Percentiles rank a stretch among this genome's conserved stretches.
Conservation (phyloP, 2,888 invertebrate species). For the Pachymerium ferrugineum region DNA sequence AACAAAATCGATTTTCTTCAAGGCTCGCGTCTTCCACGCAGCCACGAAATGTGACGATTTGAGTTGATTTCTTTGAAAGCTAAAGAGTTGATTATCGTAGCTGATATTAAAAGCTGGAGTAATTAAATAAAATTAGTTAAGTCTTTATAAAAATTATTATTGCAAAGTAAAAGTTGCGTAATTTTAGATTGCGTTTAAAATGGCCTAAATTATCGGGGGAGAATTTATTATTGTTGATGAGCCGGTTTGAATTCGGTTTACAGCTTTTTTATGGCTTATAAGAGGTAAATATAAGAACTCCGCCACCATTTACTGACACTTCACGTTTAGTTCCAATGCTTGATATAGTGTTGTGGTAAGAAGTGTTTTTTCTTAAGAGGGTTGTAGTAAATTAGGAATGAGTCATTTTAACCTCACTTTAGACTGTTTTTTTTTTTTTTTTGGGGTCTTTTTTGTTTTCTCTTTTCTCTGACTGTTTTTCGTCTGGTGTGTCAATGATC, state of each 20-base stretch:
- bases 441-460: too few species aligned
- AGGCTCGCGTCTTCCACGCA: constrained; percentile 1
- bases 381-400: too few species aligned
- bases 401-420: too few species aligned
- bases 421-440: too few species aligned
- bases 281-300: constrained; percentile 9
- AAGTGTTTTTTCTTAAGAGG: too few species aligned
- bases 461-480: too few species aligned
- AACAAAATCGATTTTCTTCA: constrained; percentile 6
- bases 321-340: background rate
- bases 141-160: too few species aligned
- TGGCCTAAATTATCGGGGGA: background rate
- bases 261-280: background rate
- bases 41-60: background rate
- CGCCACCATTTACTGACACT: background rate
- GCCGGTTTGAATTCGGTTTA: background rate
- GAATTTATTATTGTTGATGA: background rate
- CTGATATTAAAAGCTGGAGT: too few species aligned
- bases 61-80: background rate
- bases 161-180: too few species aligned
- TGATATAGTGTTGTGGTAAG: background rate
- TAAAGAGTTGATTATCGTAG: too few species aligned
- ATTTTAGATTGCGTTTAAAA: background rate
- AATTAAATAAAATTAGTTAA: too few species aligned
- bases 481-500: too few species aligned